A percentile compares a stretch with the other conserved stretches of the same genome.
These are phyloP conservation scores for Bradypus variegatus DNA, from an alignment of 2,797 vertebrate species.

Conservation along the genomic window DNA sequence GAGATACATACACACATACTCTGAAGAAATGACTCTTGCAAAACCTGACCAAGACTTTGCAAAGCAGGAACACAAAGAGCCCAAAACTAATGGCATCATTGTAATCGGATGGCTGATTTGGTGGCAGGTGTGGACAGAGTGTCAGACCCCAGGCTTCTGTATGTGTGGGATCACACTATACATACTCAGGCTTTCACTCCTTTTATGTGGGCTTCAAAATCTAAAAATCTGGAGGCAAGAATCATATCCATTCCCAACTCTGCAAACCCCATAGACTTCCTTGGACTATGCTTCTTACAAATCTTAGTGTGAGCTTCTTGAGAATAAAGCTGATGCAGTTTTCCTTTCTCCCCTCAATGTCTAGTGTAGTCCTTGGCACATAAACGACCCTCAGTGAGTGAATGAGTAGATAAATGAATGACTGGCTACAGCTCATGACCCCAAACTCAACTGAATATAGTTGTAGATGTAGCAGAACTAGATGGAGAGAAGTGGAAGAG, in stretches of 20 bases:
- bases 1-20: background rate
- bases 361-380: background rate
- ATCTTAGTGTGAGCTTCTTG: background rate
- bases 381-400: background rate
- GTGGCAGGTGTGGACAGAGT: background rate
- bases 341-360: background rate
- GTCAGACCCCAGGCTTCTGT: background rate
- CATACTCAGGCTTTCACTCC: background rate
- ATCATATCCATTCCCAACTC: background rate
- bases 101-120: background rate
- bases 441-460: background rate
- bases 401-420: background rate
- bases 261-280: background rate
- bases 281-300: background rate
- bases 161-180: fast-evolving
- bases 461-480: background rate
- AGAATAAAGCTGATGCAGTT: background rate
- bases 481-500: background rate
- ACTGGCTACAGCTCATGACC: conserved; percentile 8
- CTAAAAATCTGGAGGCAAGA: background rate
- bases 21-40: background rate
- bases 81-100: background rate
- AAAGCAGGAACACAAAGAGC: background rate
- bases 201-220: background rate
- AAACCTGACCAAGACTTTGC: background rate